These are phyloP conservation scores for Gallinago nigripennis DNA, from an alignment of 2,797 vertebrate genomes.

Conservation along the genomic window DNA sequence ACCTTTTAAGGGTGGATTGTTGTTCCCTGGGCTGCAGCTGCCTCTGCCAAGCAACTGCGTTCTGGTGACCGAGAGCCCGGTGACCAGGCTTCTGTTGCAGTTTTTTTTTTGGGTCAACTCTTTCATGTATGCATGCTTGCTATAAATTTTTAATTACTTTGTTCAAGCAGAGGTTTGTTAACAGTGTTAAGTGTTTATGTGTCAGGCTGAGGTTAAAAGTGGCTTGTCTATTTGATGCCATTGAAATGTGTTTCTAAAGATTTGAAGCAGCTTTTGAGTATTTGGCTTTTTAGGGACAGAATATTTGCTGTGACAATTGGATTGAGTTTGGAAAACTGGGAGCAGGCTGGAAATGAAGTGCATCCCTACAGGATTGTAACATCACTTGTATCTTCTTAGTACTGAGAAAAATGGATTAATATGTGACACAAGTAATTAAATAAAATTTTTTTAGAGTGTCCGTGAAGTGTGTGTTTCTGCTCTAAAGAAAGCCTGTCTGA, in stretches of 20 bases:
- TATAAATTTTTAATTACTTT: not conserved
- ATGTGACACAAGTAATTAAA: not conserved
- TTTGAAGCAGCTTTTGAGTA: not conserved
- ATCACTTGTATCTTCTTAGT: not conserved
- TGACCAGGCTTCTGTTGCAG: not conserved
- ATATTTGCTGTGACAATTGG: not conserved
- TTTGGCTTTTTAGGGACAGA: not conserved
- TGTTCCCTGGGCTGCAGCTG: not conserved
- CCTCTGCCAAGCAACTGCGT: not conserved
- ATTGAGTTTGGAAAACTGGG: not conserved
- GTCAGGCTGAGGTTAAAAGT: not conserved
- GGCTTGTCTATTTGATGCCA: not conserved
- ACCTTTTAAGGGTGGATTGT: not conserved
- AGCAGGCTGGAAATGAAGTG: not conserved
- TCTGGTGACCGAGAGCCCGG: not conserved
- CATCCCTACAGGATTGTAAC: not conserved
- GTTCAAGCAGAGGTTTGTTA: not conserved
- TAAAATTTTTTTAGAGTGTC: not conserved
- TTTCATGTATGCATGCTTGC: not conserved
- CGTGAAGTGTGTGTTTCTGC: not conserved
- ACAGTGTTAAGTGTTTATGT: not conserved
- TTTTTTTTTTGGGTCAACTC: not conserved
- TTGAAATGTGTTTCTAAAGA: not conserved
- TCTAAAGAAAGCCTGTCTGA: not conserved
- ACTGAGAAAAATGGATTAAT: not conserved